These are phyloP conservation scores for Sthenelais limicola DNA, from an alignment of 2,888 invertebrate genomes.

Conservation along the genomic window DNA sequence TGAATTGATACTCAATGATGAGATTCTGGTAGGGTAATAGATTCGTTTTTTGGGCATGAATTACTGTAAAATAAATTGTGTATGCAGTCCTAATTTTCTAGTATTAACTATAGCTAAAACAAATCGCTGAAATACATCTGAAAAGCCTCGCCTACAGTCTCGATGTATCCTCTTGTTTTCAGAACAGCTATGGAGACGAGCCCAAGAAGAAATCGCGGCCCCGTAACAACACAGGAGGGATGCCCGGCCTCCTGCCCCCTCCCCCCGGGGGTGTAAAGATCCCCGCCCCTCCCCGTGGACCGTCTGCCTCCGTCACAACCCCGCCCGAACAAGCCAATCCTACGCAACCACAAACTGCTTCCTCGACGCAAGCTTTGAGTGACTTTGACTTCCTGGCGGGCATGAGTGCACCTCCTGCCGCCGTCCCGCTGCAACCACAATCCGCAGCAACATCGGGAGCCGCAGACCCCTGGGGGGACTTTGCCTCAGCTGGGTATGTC, in stretches of 20 bases:
- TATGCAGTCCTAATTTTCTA: no score
- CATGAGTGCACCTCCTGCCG: not conserved
- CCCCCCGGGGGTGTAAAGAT: conserved; percentile 87
- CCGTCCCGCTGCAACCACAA: conserved; percentile 17
- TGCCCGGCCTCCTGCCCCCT: conserved; percentile 78
- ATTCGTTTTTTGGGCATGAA: no score
- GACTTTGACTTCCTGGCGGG: conserved; percentile 13
- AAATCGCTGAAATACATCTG: no score
- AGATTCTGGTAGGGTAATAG: no score
- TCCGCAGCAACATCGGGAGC: not conserved
- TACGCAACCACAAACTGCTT: not conserved
- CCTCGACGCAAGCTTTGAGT: not conserved
- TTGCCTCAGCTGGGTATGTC: conserved; percentile 52
- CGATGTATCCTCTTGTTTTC: no score
- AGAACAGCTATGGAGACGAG: not conserved
- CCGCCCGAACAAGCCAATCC: not conserved
- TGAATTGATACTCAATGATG: no score
- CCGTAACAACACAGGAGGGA: conserved; percentile 70
- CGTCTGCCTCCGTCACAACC: not conserved
- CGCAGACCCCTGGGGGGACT: conserved; percentile 65
- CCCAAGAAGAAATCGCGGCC: not conserved
- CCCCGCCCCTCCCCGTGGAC: conserved; percentile 77
- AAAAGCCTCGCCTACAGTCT: no score
- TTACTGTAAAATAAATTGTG: no score
- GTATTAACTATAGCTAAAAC: no score